phyloP scores from a whole-genome alignment of 2,113 vertebrate genomes.

The Struthidea cinerea region DNA sequence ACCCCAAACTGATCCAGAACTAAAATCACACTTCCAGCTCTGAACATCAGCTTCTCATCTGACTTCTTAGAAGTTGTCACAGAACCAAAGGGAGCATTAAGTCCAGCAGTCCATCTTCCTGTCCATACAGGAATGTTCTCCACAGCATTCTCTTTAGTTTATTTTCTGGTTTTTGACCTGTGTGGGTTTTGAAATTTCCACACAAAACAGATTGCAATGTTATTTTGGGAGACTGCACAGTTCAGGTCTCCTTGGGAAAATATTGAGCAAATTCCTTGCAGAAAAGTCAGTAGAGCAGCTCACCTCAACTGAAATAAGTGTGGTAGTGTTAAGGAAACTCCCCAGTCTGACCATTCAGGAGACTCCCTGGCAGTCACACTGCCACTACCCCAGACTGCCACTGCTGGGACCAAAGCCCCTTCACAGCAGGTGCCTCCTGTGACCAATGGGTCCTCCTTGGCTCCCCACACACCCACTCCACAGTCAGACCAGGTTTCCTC shows the following conservation, averaged over 20 bases:
- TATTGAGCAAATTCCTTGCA: not conserved
- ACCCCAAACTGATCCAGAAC: not conserved
- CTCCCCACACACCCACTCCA: not conserved
- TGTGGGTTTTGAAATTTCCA: not conserved
- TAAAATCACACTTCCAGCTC: not conserved
- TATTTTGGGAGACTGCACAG: not conserved
- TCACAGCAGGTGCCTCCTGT: accelerated
- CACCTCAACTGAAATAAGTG: not conserved
- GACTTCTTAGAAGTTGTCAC: not conserved
- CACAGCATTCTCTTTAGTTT: not conserved
- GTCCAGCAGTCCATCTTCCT: not conserved
- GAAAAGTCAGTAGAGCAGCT: not conserved
- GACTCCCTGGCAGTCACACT: not conserved
- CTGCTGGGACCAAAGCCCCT: not conserved
- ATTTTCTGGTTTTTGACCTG: not conserved
- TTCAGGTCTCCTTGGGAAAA: not conserved
- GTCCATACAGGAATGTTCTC: not conserved
- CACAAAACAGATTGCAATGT: not conserved
- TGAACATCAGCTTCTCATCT: not conserved
- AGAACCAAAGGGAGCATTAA: not conserved
- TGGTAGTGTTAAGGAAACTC: not conserved
- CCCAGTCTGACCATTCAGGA: not conserved
- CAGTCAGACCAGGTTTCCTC: not conserved
- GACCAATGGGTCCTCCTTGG: accelerated
- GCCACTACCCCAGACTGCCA: too few relatives aligned